Conservation (phyloP, 2,113 vertebrate genomes). For the Microcebus lehilahytsara region DNA sequence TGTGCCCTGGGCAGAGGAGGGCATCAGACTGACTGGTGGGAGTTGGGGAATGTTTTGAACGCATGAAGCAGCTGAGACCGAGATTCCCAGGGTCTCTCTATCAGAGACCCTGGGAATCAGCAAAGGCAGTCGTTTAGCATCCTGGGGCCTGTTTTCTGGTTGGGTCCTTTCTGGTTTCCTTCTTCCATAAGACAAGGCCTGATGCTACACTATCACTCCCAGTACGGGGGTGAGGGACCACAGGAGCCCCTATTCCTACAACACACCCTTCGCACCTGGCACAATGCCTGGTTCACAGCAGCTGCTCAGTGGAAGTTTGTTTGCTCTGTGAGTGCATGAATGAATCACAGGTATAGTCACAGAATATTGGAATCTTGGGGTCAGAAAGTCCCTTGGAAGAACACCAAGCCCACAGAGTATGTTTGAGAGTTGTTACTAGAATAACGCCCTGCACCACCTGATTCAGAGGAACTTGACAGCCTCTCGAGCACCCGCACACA, state of each 20-base stretch:
- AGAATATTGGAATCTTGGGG: not conserved
- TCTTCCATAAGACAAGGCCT: not conserved
- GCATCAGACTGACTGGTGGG: not conserved
- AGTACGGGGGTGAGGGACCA: not conserved
- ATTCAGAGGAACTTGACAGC: not conserved
- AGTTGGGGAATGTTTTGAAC: not conserved
- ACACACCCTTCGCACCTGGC: not conserved
- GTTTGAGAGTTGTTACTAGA: not conserved
- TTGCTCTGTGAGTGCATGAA: slow-evolving; percentile 1
- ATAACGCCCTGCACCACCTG: not conserved
- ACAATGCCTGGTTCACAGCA: not conserved
- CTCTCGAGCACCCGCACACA: not conserved
- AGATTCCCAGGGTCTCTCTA: not conserved
- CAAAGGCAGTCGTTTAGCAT: not conserved
- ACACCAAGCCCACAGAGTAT: not conserved
- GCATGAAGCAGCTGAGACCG: not conserved
- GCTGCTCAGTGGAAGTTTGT: not conserved
- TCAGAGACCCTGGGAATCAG: not conserved
- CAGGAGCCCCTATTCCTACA: not conserved
- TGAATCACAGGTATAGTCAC: slow-evolving; percentile 35
- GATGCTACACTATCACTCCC: not conserved
- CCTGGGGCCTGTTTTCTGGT: not conserved
- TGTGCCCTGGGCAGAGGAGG: not conserved
- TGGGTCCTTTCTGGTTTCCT: not conserved
- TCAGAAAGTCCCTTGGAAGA: slow-evolving; percentile 17